Evolutionary conservation across 2,888 invertebrate species (phyloP), one percentile per base, ranked within the genome.

Genomic region (Thalpophila matura): DNA sequence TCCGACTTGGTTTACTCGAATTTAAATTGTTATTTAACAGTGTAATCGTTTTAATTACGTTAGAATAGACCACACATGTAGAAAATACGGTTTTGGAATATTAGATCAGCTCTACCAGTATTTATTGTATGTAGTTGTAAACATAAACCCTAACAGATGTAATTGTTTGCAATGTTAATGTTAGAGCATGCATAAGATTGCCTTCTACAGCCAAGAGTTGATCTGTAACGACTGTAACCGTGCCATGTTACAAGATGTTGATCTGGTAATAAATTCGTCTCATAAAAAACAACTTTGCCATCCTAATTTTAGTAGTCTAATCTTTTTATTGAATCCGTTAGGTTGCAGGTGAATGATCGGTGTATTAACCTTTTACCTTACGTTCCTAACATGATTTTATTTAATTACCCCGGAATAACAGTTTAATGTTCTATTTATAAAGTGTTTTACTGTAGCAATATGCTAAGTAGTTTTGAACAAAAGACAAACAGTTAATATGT

Each of bases 11-110:
- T 51, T 33, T 74, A 72, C 42, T 59, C 59, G 59, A 63, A 58
- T 73, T 76, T 38, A 68, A 49, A 77, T 45, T 16, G 50, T 29
- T 47, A 33, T 51, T 50, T 20, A n/a, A n/a, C n/a, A 18, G 22
- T 31, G 5, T 51, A 20, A 37, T 61, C 20, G 29, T 46, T 45
- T 40, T 35, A 59, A 50, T 67, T 66, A 42, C 5, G 22, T 50
- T 40, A 40, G 20, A 35, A 20, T 12, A 1, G 51, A 12, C 69
- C 61, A 47, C 69, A 42, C 38, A 37, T 46, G 47, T 56, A 24
- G 56, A 26, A 47, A 38, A 18, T 35, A 16, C 27, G 24, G 18
- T 24, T 5, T 14, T 26, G 22, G 73, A 65, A 73, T 65, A n/a
- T 22, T 16, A 6, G 0, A 57, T 47, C 37, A 14, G 6, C 7